Evolutionary conservation across 2,888 invertebrate genomes (phyloP).

Genomic region (Drosophila kuntzei): DNA sequence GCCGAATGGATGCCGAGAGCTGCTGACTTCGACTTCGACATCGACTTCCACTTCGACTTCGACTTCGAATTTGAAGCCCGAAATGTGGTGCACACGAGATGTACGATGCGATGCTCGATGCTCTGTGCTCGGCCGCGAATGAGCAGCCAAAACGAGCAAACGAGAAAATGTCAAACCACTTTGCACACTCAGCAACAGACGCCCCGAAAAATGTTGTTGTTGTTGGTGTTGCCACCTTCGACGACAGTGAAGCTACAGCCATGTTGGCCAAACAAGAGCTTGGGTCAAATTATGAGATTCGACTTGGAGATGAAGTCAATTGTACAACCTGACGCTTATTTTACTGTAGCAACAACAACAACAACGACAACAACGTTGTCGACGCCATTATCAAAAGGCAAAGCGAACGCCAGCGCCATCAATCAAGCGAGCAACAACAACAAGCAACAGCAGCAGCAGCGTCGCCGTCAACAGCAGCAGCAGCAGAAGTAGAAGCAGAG

Average conservation of each 20-base stretch:
- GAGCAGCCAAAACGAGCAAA: slow-evolving; percentile 69
- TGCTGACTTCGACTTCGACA: slow-evolving; percentile 38
- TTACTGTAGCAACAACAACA: slow-evolving; percentile 56
- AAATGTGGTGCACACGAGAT: slow-evolving; percentile 69
- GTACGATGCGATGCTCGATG: slow-evolving; percentile 20
- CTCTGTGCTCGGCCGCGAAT: slow-evolving; percentile 59
- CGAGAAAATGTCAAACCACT: slow-evolving; percentile 79
- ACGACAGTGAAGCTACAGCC: slow-evolving; percentile 60
- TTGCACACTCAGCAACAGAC: slow-evolving; percentile 57
- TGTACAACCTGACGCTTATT: slow-evolving; percentile 72
- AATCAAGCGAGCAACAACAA: slow-evolving; percentile 71
- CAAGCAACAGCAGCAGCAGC: slow-evolving; percentile 36
- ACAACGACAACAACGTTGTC: slow-evolving; percentile 30
- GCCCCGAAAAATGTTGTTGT: slow-evolving; percentile 10
- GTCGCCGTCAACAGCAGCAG: slow-evolving; percentile 30
- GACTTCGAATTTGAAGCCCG: slow-evolving; percentile 66
- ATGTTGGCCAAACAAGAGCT: slow-evolving; percentile 61
- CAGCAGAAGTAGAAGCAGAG: slow-evolving; percentile 24
- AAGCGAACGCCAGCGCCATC: slow-evolving; percentile 72
- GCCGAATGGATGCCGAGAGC: slow-evolving; percentile 13
- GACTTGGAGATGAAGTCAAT: slow-evolving; percentile 59
- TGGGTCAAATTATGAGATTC: slow-evolving; percentile 71
- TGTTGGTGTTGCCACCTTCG: slow-evolving; percentile 50
- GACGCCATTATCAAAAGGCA: slow-evolving; percentile 78
- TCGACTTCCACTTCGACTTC: slow-evolving; percentile 11